These are phyloP conservation scores for Tinamus guttatus DNA, from an alignment of 2,113 vertebrate species.

Conservation along the genomic window DNA sequence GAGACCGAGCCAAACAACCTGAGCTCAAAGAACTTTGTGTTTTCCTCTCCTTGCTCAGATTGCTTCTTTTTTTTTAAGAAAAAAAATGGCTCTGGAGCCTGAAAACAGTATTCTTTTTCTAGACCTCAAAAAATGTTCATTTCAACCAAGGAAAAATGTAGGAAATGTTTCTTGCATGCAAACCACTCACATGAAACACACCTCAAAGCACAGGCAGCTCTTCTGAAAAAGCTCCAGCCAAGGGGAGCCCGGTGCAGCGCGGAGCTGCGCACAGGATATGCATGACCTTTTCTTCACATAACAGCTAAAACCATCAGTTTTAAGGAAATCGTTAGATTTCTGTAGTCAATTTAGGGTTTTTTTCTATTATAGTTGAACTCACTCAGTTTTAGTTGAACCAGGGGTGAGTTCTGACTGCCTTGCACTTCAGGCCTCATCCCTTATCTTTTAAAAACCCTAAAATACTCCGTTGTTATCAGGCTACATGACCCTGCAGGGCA, in stretches of 20 bases:
- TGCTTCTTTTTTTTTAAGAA: neutral
- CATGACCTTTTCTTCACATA: constrained; percentile 16
- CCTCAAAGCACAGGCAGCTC: neutral
- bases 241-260: too few relatives aligned
- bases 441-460: neutral
- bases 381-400: neutral
- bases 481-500: neutral
- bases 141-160: neutral
- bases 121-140: neutral
- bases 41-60: neutral
- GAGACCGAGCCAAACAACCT: constrained; percentile 1
- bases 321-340: neutral
- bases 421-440: neutral
- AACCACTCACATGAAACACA: neutral
- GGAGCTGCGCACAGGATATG: neutral
- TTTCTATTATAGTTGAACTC: neutral
- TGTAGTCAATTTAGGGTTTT: neutral
- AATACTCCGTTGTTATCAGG: neutral
- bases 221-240: neutral
- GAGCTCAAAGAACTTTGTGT: constrained; percentile 49
- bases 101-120: neutral
- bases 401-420: neutral
- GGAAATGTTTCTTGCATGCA: neutral
- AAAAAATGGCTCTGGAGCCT: neutral
- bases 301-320: neutral